A percentile compares a stretch with the other conserved stretches of the same genome.
phyloP scores from a whole-genome alignment of 1,140 invertebrate genomes.

The Diachasma alloeum region DNA sequence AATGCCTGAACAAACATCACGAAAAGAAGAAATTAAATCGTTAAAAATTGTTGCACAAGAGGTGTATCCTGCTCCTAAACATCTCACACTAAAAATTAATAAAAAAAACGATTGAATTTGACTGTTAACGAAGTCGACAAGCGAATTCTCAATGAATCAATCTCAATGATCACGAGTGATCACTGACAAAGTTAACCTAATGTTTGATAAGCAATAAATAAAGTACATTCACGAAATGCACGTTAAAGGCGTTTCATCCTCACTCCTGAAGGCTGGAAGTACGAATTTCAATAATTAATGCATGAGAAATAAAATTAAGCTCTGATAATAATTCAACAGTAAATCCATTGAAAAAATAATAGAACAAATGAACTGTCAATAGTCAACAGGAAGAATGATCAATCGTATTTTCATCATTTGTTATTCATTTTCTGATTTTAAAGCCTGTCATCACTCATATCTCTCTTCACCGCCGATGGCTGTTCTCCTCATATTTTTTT shows the following conservation, averaged over 20 bases:
- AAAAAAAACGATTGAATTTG: not conserved
- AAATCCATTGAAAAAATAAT: not conserved
- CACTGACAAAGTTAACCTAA: not conserved
- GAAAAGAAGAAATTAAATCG: not conserved
- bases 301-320: not conserved
- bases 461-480: not conserved
- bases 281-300: not conserved
- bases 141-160: not conserved
- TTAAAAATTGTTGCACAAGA: not conserved
- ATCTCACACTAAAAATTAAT: not conserved
- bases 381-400: not conserved
- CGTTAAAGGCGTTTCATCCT: conserved; percentile 11
- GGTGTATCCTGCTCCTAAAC: not conserved
- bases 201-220: conserved; percentile 16
- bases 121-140: not conserved
- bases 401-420: not conserved
- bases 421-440: not conserved
- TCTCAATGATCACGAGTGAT: not conserved
- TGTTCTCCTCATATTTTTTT: not conserved
- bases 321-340: not conserved
- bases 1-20: not conserved
- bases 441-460: not conserved
- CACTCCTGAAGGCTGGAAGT: conserved; percentile 5
- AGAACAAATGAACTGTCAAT: not conserved
- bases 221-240: conserved; percentile 33